Percentiles rank a stretch among this genome's conserved stretches.
These are phyloP conservation scores for Drosophila dives DNA, from an alignment of 2,888 invertebrate genomes.

Conservation along the genomic window DNA sequence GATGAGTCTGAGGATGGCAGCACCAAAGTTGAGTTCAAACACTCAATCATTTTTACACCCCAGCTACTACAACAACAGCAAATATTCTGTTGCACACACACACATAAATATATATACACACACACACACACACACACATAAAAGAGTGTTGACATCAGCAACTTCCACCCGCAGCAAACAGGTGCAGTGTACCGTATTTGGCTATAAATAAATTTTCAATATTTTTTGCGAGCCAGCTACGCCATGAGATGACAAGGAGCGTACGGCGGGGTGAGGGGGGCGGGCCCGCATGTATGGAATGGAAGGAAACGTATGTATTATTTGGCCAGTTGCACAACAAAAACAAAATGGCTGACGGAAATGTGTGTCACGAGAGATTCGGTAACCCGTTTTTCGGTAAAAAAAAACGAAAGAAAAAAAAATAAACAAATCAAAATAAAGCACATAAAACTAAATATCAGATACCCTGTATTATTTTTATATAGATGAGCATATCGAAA, in stretches of 20 bases:
- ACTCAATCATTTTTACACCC: constrained; percentile 76
- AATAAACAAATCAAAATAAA: constrained; percentile 12
- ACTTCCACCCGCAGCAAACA: constrained; percentile 44
- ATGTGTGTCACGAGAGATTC: constrained; percentile 22
- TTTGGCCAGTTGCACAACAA: constrained; percentile 24
- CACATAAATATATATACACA: constrained; percentile 4
- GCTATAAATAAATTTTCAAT: constrained; percentile 75
- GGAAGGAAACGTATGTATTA: neutral
- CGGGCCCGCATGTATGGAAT: neutral
- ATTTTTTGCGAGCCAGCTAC: constrained; percentile 44
- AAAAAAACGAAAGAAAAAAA: neutral
- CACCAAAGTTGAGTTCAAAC: constrained; percentile 72
- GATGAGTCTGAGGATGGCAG: constrained; percentile 12
- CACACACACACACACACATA: constrained; percentile 11
- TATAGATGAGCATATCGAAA: neutral
- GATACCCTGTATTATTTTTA: constrained; percentile 3
- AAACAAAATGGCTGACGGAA: constrained; percentile 44
- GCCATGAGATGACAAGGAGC: neutral
- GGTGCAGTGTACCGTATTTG: constrained; percentile 73
- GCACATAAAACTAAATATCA: neutral
- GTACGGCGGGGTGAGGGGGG: neutral
- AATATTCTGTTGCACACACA: constrained; percentile 30
- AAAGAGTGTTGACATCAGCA: constrained; percentile 50
- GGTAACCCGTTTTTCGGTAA: constrained; percentile 7
- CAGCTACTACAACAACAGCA: constrained; percentile 46